phyloP scores from a whole-genome alignment of 2,888 invertebrate species.

The Parthenolecanium corni region DNA sequence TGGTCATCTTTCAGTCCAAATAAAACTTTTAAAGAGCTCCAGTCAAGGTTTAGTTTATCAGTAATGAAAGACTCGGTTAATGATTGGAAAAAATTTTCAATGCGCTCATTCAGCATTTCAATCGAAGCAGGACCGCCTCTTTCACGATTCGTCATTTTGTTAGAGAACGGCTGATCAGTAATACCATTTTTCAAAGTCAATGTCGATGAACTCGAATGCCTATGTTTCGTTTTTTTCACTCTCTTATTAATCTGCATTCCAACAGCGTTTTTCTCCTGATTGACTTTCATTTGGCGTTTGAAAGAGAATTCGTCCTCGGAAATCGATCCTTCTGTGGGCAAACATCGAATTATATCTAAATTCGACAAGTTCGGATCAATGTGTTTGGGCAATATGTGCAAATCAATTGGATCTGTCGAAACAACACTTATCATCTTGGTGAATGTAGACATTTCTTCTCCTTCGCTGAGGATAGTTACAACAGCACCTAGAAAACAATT shows the following conservation, averaged over 20 bases:
- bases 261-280: background rate
- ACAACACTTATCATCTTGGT: slow-evolving; percentile 1
- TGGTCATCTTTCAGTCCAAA: no score
- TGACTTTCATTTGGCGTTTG: background rate
- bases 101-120: no score
- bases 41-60: no score
- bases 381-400: slow-evolving; percentile 3
- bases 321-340: background rate
- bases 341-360: background rate
- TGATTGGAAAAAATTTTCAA: no score
- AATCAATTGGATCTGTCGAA: slow-evolving; percentile 11
- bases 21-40: no score
- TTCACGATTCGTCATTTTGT: no score
- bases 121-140: no score
- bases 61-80: no score
- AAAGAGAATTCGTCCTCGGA: background rate
- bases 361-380: background rate
- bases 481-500: slow-evolving; percentile 13
- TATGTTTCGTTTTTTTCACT: background rate
- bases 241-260: background rate
- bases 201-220: no score
- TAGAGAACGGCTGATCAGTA: no score
- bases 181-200: no score
- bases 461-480: slow-evolving; percentile 15
- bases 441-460: slow-evolving; percentile 9